Percentiles rank a stretch among this genome's conserved stretches.
These are phyloP conservation scores for Artibeus lituratus DNA, from an alignment of 2,797 vertebrate genomes.

Conservation along the genomic window DNA sequence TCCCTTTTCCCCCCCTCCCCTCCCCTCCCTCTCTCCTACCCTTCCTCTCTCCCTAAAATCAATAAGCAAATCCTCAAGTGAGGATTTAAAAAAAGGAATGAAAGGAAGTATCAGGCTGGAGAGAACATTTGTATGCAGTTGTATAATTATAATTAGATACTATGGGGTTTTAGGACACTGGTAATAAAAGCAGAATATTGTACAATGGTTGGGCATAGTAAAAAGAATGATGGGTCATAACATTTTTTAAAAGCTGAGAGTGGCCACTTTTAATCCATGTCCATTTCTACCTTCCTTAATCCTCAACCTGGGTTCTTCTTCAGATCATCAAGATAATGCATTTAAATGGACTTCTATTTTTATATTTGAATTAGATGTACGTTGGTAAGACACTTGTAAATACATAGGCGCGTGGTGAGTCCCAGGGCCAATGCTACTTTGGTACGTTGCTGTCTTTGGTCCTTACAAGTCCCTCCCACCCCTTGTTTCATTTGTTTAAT, in stretches of 20 bases:
- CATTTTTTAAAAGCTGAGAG: neutral
- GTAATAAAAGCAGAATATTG: neutral
- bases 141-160: neutral
- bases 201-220: neutral
- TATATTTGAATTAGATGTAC: neutral
- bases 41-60: neutral
- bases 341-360: neutral
- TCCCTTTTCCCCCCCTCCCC: neutral
- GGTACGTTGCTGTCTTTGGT: neutral
- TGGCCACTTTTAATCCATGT: neutral
- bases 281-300: neutral
- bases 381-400: neutral
- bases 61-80: neutral
- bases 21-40: neutral
- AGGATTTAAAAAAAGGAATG: neutral
- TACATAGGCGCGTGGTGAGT: neutral
- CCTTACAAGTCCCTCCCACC: neutral
- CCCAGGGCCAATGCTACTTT: neutral
- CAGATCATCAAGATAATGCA: neutral
- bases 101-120: neutral
- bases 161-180: neutral
- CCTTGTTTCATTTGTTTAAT: neutral
- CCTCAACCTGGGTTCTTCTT: neutral
- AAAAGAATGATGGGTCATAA: neutral
- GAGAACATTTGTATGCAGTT: neutral